Evolutionary conservation across 2,797 vertebrate genomes (phyloP).

Genomic region (Acanthiza pusilla): DNA sequence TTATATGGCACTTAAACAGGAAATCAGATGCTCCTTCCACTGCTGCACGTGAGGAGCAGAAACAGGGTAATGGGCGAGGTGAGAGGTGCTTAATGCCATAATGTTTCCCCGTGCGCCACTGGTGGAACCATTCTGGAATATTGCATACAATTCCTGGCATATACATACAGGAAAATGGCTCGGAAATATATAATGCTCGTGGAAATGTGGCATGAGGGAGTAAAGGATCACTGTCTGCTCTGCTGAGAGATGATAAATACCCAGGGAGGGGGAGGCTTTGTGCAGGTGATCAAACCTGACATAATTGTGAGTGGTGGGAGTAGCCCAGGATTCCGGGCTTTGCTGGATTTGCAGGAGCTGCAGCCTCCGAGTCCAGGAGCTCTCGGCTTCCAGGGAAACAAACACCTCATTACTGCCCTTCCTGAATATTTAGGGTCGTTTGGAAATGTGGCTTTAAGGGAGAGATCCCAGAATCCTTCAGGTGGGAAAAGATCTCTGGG

Average conservation of each 20-base stretch:
- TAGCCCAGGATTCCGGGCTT: fast-evolving
- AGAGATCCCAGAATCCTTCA: neutral
- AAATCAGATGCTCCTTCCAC: neutral
- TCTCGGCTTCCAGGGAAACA: neutral
- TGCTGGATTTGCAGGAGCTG: neutral
- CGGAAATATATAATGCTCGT: neutral
- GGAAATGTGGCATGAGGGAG: slow-evolving; percentile 38
- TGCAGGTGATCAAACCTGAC: neutral
- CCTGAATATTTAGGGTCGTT: neutral
- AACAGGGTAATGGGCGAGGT: neutral
- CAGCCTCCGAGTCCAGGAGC: fast-evolving
- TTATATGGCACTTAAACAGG: neutral
- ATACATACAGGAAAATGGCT: slow-evolving; percentile 33
- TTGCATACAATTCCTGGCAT: neutral
- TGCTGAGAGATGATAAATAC: neutral
- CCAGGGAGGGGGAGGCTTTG: neutral
- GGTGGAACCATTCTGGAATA: neutral
- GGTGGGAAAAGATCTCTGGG: fast-evolving
- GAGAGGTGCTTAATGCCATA: slow-evolving; percentile 2
- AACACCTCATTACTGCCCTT: neutral
- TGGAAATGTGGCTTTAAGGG: neutral
- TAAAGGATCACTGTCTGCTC: slow-evolving; percentile 33
- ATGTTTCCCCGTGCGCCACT: slow-evolving; percentile 5
- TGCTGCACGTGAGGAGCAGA: neutral
- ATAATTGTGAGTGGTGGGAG: neutral